phyloP scores from a whole-genome alignment of 2,888 invertebrate species.

The Neuroscelio doddi region DNA sequence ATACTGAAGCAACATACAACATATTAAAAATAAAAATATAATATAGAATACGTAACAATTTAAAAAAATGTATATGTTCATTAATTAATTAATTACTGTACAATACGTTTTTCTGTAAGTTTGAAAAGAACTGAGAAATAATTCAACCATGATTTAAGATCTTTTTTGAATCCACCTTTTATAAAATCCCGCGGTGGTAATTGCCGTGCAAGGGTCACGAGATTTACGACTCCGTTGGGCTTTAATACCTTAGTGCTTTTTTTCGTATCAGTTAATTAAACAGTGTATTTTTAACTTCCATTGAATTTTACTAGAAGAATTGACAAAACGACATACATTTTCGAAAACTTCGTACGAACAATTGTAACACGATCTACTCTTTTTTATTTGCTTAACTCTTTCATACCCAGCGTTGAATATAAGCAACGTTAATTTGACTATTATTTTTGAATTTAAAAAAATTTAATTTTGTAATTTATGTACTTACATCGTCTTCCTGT shows the following conservation, averaged over 20 bases:
- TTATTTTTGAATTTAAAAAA: too few species aligned
- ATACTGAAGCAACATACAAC: not conserved
- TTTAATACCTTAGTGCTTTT: constrained; percentile 9
- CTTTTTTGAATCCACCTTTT: constrained; percentile 17
- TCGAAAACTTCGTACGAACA: too few species aligned
- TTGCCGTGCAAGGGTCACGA: constrained; percentile 16
- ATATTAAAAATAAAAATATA: not conserved
- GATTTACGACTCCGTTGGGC: constrained; percentile 16
- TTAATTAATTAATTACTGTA: too few species aligned
- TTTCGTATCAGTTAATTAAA: constrained; percentile 8
- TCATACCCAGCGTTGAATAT: too few species aligned
- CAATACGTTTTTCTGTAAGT: not conserved
- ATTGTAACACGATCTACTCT: too few species aligned
- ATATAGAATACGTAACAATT: too few species aligned
- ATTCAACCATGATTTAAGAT: constrained; percentile 9
- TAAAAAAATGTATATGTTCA: too few species aligned
- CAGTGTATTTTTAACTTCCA: constrained; percentile 3
- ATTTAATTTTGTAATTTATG: too few species aligned
- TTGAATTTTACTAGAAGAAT: not conserved
- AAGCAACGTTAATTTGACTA: too few species aligned
- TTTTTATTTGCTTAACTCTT: too few species aligned
- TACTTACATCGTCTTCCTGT: too few species aligned
- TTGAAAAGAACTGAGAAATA: too few species aligned
- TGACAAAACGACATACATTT: not conserved
- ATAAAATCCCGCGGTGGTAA: constrained; percentile 13